Base-by-base conservation (phyloP, 2,888 invertebrate genomes). In the Bruchidius siliquastri region DNA sequence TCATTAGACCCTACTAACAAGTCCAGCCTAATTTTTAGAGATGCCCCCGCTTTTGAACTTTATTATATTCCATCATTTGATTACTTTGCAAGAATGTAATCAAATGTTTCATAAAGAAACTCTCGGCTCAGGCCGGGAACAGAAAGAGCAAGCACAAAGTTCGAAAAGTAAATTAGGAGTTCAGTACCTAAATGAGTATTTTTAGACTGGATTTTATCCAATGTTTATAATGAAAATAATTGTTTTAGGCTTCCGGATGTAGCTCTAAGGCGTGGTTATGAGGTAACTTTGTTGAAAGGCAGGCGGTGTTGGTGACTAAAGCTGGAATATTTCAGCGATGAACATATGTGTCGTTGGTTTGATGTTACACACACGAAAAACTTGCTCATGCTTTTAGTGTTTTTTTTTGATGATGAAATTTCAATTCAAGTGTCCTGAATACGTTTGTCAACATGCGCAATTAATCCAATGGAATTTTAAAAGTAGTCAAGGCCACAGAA, bases 121-220 rank as follows among this genome's bases (percentile, higher is more conserved):
- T 78, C 76, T 75, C 76, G 75, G 76, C 76, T 69, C 49, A 49
- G 3, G 49, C 18, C 49, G 49, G 49, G 49, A 3, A 49, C 49
- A 49, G 49, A 49, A 49, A 49, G 49, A 49, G 49, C 49, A 49
- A 75, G 73, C 74, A 74, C 71, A 75, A 72, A 78, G 74, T 76
- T 77, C 68, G 67, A 74, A 76, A 75, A 79, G 76, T 75, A 80
- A 81, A 81, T 81, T 80, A 79, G 72, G 77, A 80, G 77, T 78
- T 77, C 76, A 73, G 74, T 75, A 77, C 75, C 75, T 78, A 76
- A 77, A 76, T 75, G 78, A 78, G 77, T 73, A 75, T 77, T 76
- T 68, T 76, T 77, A 76, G 74, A 73, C 74, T 21, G 75, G 74
- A 77, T 79, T 80, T 75, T 72, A 74, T 74, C 72, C 76, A 72